These are phyloP conservation scores for Mayetiola destructor DNA, from an alignment of 2,888 invertebrate species.

Conservation along the genomic window DNA sequence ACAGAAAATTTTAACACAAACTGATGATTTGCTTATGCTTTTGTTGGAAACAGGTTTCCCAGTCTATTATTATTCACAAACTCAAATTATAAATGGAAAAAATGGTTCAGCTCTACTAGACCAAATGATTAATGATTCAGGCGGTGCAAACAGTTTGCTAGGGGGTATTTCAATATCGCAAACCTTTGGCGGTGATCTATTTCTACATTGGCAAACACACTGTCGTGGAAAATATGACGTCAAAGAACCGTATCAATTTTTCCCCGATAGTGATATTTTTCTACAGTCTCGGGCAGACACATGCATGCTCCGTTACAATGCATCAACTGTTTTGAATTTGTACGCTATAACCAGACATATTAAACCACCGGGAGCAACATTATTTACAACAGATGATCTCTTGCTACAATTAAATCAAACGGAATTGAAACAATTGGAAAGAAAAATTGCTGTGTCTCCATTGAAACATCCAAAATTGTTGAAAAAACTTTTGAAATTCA, in stretches of 20 bases:
- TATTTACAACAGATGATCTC: conserved; percentile 51
- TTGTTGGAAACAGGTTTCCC: conserved; percentile 62
- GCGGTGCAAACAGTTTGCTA: conserved; percentile 32
- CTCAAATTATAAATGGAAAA: conserved; percentile 31
- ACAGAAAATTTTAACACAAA: no score
- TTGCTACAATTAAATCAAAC: conserved; percentile 32
- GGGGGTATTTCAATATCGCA: conserved; percentile 35
- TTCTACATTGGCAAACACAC: conserved; percentile 61
- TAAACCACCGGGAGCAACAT: conserved; percentile 52
- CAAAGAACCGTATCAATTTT: conserved; percentile 40
- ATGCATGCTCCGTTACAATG: conserved; percentile 54
- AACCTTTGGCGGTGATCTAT: conserved; percentile 55
- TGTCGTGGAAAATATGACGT: conserved; percentile 34
- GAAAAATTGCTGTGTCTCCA: conserved; percentile 26
- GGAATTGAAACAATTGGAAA: conserved; percentile 30
- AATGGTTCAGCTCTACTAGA: conserved; percentile 29
- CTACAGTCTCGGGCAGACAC: conserved; percentile 41
- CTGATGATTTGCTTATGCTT: no score
- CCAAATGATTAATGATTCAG: conserved; percentile 33
- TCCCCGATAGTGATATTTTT: conserved; percentile 35
- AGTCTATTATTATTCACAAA: conserved; percentile 55
- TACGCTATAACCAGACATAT: conserved; percentile 47
- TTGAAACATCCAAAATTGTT: conserved; percentile 34
- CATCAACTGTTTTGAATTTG: conserved; percentile 48
- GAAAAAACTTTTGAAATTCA: conserved; percentile 26